These are phyloP conservation scores for Cyrtorhinus lividipennis DNA, from an alignment of 1,140 invertebrate genomes.

Conservation along the genomic window DNA sequence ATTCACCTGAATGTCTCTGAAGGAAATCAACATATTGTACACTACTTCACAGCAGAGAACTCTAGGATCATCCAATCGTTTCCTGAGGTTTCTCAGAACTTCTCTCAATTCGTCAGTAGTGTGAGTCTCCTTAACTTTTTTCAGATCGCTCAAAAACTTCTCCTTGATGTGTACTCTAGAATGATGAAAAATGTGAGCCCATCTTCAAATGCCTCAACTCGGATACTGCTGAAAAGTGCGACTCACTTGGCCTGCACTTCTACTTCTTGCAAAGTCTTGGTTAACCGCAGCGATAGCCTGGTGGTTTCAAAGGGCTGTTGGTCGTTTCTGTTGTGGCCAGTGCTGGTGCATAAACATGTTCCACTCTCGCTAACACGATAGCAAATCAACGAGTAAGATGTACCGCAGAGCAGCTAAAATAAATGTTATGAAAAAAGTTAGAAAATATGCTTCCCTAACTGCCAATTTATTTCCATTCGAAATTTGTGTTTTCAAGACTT, in stretches of 20 bases:
- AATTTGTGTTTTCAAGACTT: too few species aligned
- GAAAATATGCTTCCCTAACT: too few species aligned
- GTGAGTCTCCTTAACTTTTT: conserved; percentile 79
- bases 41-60: conserved; percentile 89
- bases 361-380: conserved; percentile 62
- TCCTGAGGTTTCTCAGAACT: conserved; percentile 76
- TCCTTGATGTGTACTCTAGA: conserved; percentile 92
- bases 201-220: background rate
- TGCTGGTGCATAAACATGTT: conserved; percentile 60
- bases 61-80: conserved; percentile 89
- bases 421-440: too few species aligned
- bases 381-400: conserved; percentile 73
- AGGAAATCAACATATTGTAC: conserved; percentile 80
- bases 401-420: conserved; percentile 63
- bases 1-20: conserved; percentile 78
- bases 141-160: conserved; percentile 87
- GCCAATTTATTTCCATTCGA: too few species aligned
- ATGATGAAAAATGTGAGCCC: conserved; percentile 17
- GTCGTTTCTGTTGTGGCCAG: conserved; percentile 40
- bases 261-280: conserved; percentile 78
- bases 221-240: background rate
- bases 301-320: conserved; percentile 40
- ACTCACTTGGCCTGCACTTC: conserved; percentile 81
- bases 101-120: conserved; percentile 73
- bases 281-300: conserved; percentile 53